Evolutionary conservation across 2,888 invertebrate species (phyloP).

Genomic region (Pseudococcus jackbeardsleyi): DNA sequence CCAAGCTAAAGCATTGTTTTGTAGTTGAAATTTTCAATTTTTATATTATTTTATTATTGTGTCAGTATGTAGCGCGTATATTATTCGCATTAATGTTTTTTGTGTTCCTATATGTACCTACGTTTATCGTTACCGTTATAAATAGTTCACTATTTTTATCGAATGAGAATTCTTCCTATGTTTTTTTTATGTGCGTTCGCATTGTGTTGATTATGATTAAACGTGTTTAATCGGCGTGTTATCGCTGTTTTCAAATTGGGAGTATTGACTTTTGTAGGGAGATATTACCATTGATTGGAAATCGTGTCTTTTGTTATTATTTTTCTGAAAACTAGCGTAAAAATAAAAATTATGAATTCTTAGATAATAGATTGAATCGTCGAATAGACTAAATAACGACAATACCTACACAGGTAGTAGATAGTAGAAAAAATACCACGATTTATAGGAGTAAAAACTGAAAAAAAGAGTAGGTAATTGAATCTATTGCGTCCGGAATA

Average conservation of each 20-base stretch:
- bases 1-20: conserved; percentile 42
- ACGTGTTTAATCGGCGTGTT: conserved; percentile 35
- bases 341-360: too few species aligned
- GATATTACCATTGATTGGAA: too few species aligned
- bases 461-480: too few species aligned
- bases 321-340: too few species aligned
- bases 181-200: conserved; percentile 18
- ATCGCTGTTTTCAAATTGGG: background rate
- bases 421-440: too few species aligned
- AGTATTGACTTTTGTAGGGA: too few species aligned
- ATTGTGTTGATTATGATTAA: conserved; percentile 15
- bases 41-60: conserved; percentile 46
- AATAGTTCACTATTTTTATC: conserved; percentile 28
- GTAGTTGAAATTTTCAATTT: conserved; percentile 39
- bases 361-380: too few species aligned
- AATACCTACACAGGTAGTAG: too few species aligned
- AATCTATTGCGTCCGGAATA: too few species aligned
- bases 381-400: too few species aligned
- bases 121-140: conserved; percentile 35
- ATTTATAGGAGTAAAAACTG: too few species aligned
- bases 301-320: too few species aligned
- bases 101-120: conserved; percentile 31
- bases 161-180: conserved; percentile 39
- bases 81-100: conserved; percentile 43
- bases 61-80: conserved; percentile 31